A percentile compares a stretch with the other conserved stretches of the same genome.
Conservation (phyloP, 1,140 invertebrate genomes). For the Drosophila rhopaloa region DNA sequence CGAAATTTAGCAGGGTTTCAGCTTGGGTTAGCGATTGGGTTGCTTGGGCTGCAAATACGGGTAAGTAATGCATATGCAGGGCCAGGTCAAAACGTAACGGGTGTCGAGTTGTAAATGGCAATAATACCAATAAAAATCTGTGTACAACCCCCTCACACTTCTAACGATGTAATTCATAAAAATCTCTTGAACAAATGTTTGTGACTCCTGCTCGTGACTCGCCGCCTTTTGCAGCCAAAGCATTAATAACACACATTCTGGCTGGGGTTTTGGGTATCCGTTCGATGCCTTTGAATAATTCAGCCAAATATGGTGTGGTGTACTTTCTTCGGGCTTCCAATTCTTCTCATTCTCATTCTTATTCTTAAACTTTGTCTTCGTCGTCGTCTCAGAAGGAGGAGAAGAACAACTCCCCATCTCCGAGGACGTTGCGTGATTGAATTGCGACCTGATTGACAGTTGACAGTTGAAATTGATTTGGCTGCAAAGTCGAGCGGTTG, state of each 20-base stretch:
- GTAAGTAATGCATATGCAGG: slow-evolving; percentile 44
- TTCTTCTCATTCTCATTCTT: neutral
- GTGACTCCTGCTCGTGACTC: slow-evolving; percentile 44
- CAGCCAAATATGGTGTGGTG: neutral
- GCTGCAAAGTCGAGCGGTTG: slow-evolving; percentile 20
- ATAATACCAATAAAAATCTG: slow-evolving; percentile 76
- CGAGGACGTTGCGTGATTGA: slow-evolving; percentile 69
- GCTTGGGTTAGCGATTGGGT: neutral
- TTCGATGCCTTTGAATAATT: slow-evolving; percentile 48
- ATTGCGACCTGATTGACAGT: slow-evolving; percentile 79
- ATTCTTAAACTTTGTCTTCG: slow-evolving; percentile 20
- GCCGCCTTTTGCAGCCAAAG: neutral
- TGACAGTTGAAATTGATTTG: slow-evolving; percentile 82
- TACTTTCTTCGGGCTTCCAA: neutral
- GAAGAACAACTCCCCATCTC: slow-evolving; percentile 6
- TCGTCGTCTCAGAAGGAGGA: neutral
- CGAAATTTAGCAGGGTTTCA: slow-evolving; percentile 53
- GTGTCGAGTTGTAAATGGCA: slow-evolving; percentile 69
- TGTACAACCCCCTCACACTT: slow-evolving; percentile 15
- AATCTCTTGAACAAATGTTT: slow-evolving; percentile 79
- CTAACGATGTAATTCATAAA: slow-evolving; percentile 71
- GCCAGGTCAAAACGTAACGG: neutral
- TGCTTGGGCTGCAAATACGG: neutral
- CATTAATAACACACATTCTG: slow-evolving; percentile 50
- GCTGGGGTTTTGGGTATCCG: no score